Percentiles rank a stretch among this genome's conserved stretches.
These are phyloP conservation scores for Pteria penguin DNA, from an alignment of 2,888 invertebrate genomes.

Conservation along the genomic window DNA sequence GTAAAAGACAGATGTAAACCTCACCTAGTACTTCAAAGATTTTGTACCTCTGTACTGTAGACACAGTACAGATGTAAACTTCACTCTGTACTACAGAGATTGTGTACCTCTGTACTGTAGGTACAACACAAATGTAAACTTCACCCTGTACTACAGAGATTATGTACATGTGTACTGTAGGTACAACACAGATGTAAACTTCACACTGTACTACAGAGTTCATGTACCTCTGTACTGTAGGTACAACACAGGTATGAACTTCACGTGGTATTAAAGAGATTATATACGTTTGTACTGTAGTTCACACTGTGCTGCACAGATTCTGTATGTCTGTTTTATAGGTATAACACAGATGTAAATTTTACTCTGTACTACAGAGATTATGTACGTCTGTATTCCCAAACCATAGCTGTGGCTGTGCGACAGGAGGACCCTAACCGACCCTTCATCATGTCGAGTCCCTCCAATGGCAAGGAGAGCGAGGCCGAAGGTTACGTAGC, in stretches of 20 bases:
- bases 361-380: conserved; percentile 86
- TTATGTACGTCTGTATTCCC: conserved; percentile 87
- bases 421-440: conserved; percentile 81
- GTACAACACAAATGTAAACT: neutral
- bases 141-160: too few species aligned
- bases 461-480: conserved; percentile 82
- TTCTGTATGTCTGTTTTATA: conserved; percentile 9
- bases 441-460: conserved; percentile 92
- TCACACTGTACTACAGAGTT: too few species aligned
- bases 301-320: too few species aligned
- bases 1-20: conserved; percentile 83
- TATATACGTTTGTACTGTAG: too few species aligned
- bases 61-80: conserved; percentile 83
- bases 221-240: too few species aligned
- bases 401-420: conserved; percentile 60
- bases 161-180: too few species aligned
- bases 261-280: too few species aligned
- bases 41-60: too few species aligned
- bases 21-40: too few species aligned
- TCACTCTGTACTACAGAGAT: too few species aligned
- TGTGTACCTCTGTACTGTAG: too few species aligned
- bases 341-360: conserved; percentile 81
- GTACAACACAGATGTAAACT: conserved; percentile 83
- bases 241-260: conserved; percentile 83
- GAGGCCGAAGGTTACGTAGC: conserved; percentile 88